Percentiles rank a stretch among this genome's conserved stretches.
These are phyloP conservation scores for Antedon bifida DNA, from an alignment of 35 echinoderm and acorn worm species.

Conservation along the genomic window DNA sequence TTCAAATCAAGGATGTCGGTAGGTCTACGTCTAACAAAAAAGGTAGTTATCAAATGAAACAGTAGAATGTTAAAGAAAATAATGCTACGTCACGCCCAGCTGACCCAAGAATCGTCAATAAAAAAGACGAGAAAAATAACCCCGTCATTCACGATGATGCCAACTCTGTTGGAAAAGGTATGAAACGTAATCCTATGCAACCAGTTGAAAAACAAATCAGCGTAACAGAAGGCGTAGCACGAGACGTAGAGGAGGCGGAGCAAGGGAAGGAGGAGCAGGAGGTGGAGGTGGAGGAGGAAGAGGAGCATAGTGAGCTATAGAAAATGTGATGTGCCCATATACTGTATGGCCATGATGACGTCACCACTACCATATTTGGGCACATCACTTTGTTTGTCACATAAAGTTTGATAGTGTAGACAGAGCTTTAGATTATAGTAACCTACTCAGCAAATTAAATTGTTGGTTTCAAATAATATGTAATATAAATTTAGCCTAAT, in stretches of 20 bases:
- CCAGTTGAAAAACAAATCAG: neutral
- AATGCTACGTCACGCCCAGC: neutral
- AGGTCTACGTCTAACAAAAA: too few relatives aligned
- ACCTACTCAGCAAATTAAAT: too few relatives aligned
- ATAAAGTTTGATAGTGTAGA: too few relatives aligned
- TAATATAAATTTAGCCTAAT: too few relatives aligned
- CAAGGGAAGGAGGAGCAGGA: neutral
- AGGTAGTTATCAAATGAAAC: too few relatives aligned
- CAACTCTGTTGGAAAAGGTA: neutral
- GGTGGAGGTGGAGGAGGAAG: neutral
- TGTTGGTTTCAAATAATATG: too few relatives aligned
- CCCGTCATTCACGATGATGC: neutral
- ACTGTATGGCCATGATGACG: too few relatives aligned
- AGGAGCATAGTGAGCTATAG: neutral
- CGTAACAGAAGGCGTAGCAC: neutral
- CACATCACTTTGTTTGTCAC: too few relatives aligned
- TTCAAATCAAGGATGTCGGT: too few relatives aligned
- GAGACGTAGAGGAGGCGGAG: neutral
- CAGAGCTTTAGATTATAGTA: too few relatives aligned
- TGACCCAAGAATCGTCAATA: neutral
- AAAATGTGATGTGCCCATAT: too few relatives aligned
- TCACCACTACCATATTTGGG: too few relatives aligned
- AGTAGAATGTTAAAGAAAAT: neutral
- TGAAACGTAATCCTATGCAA: neutral
- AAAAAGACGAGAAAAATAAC: neutral